A percentile compares a stretch with the other conserved stretches of the same genome.
These are phyloP conservation scores for Rhyacophila evoluta DNA, from an alignment of 2,888 invertebrate genomes.

Conservation along the genomic window DNA sequence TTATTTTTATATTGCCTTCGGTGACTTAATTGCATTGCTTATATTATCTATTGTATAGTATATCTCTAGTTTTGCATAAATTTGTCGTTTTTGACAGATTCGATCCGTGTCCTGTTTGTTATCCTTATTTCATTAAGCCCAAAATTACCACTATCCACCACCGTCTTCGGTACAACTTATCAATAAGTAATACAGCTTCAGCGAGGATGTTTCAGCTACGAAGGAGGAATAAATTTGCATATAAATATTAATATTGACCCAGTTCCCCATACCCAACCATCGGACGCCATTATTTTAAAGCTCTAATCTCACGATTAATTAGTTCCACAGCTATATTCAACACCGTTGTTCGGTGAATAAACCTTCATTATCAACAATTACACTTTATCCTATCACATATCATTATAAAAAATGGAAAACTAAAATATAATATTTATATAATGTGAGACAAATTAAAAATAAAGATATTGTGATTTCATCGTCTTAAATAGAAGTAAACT, in stretches of 20 bases:
- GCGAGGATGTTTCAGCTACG: not conserved
- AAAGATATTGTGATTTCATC: too few species aligned
- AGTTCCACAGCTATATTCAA: too few species aligned
- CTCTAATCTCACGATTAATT: slow-evolving; percentile 1
- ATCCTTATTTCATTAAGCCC: slow-evolving; percentile 14
- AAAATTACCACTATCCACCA: not conserved
- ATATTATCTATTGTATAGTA: too few species aligned
- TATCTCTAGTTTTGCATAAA: slow-evolving; percentile 2
- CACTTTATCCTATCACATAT: too few species aligned
- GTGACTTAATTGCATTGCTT: too few species aligned
- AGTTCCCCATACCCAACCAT: not conserved
- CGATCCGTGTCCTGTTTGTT: not conserved
- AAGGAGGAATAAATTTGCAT: slow-evolving; percentile 30
- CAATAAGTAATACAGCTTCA: slow-evolving; percentile 15
- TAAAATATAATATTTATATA: too few species aligned
- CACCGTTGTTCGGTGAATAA: too few species aligned
- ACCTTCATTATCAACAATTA: too few species aligned
- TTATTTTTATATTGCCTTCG: too few species aligned
- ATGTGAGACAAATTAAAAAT: too few species aligned
- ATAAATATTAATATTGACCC: slow-evolving; percentile 34
- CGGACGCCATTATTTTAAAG: slow-evolving; percentile 30
- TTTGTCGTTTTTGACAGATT: slow-evolving; percentile 14
- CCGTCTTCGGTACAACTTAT: slow-evolving; percentile 14
- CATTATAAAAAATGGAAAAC: too few species aligned
- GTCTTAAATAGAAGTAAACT: too few species aligned